Evolutionary conservation across 2,113 vertebrate genomes (phyloP), one percentile per base, ranked within the genome.

Genomic region (Potamarius usumacintae): DNA sequence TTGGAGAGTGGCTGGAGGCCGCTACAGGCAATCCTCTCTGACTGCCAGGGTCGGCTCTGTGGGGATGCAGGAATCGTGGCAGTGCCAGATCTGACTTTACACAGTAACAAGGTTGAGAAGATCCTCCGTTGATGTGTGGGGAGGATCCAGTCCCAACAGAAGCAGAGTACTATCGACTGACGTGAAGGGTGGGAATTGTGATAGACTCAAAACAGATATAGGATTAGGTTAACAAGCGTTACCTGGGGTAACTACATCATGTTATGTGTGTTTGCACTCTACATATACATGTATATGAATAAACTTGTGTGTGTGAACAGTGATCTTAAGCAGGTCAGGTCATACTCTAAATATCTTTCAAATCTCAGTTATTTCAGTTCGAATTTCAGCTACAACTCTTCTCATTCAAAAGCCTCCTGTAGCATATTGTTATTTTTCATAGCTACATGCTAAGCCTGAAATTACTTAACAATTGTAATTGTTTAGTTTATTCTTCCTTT

Each of bases 1-100:
- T 91, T 90, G 89, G 90, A 88, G 86, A 88, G 86, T 57, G 88
- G 87, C 87, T 71, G 87, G 89, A 88, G 88, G 87, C 84, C 87
- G 87, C 84, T 88, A 84, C 88, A 57, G 72, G n/a, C 76, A 86
- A 85, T 89, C 84, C 83, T 79, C 78, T 71, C 89, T 84, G 90
- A 90, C 89, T 90, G 89, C 78, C 88, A 71, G 90, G 89, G 92
- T 84, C 74, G 83, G 27, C 60, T 88, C 91, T 87, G 83, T 85
- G 81, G 91, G 89, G 89, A 90, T 20, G 34, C 30, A 69, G 83
- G 86, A 71, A 79, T 65, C 42, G 57, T 25, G 11, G 83, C 85
- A 87, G 65, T 86, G 83, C 74, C 87, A 85, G 67, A 86, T 76
- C 42, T 78, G 86, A 83, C 88, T 55, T 65, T 65, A 72, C 5